A percentile compares a stretch with the other conserved stretches of the same genome.
Conservation (phyloP, 2,113 vertebrate species). For the Sturnira hondurensis region DNA sequence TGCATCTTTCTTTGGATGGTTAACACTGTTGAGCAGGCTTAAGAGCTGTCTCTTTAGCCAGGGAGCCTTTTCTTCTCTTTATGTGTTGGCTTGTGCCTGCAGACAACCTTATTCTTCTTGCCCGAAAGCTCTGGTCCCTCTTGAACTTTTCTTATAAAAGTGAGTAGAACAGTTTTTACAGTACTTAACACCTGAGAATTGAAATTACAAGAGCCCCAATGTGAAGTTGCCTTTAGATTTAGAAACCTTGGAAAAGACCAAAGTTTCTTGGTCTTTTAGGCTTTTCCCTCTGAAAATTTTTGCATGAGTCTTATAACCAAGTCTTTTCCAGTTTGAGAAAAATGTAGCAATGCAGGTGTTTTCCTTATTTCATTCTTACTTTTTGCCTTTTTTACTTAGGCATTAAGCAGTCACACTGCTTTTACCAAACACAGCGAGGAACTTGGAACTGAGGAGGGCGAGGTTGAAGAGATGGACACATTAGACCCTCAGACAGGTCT, state of each 20-base stretch:
- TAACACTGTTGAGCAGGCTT: not conserved
- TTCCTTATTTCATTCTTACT: slow-evolving; percentile 62
- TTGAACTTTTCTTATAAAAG: not conserved
- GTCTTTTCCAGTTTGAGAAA: slow-evolving; percentile 44
- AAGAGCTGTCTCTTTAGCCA: not conserved
- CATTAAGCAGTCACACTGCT: slow-evolving; percentile 85
- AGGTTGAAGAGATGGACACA: slow-evolving; percentile 95
- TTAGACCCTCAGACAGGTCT: slow-evolving; percentile 98
- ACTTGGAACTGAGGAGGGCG: slow-evolving; percentile 89
- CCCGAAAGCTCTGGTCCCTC: not conserved
- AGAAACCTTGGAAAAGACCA: no score
- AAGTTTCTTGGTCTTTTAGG: slow-evolving; percentile 22
- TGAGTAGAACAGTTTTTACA: not conserved
- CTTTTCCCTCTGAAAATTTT: slow-evolving; percentile 38
- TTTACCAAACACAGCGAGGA: slow-evolving; percentile 86
- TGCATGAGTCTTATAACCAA: slow-evolving; percentile 36
- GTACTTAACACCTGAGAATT: slow-evolving; percentile 38
- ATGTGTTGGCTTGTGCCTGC: not conserved
- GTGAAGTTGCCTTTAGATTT: not conserved
- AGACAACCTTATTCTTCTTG: not conserved
- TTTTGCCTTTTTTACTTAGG: slow-evolving; percentile 79
- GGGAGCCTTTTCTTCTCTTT: not conserved
- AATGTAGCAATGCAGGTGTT: slow-evolving; percentile 25
- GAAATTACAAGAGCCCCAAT: not conserved
- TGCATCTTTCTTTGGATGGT: not conserved